Evolutionary conservation across 2,113 vertebrate genomes (phyloP), one percentile per base, ranked within the genome.

Genomic region (Ptyas mucosa): DNA sequence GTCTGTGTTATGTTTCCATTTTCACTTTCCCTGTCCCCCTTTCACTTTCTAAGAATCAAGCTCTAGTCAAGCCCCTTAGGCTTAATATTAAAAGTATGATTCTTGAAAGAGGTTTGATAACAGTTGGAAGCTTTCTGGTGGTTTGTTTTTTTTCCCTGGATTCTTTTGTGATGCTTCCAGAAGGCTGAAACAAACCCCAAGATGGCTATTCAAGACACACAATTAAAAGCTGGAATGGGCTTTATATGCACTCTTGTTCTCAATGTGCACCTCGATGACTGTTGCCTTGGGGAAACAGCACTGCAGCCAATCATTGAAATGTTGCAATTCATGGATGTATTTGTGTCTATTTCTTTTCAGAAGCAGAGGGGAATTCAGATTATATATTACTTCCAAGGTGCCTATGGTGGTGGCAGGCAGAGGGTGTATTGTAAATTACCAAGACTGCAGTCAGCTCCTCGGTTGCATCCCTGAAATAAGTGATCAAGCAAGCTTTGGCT

Each of bases 191-290:
- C 93, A 95, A 55, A 86, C 91, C 23, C 89, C 46, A 93, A 93
- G 94, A 81, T 94, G 87, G 75, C 75, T 87, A 87, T 92, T 92
- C 93, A 89, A 94, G 85, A 90, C 85, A 69, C 90, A 69, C 87
- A 95, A 26, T 94, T 93, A 85, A 89, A 89, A 94, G 91, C 94
- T 34, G 39, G 92, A 94, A 75, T 58, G 87, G 34, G 52, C 26
- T 92, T 93, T 39, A 34, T 89, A 1, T 89, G 94, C 93, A 90
- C 92, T 75, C 64, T 0, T 0, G 91, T 95, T 95, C 58, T 39
- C 52, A 88, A 29, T 75, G 93, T 93, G 85, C 51, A 91, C 89
- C 95, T 92, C 91, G 94, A 96, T 89, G 39, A 96, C 87, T 91
- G 95, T 89, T 0, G 94, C 85, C 95, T 89, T 52, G 53, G 46